Conservation (phyloP, 2,888 invertebrate genomes). For the Idaea straminata region DNA sequence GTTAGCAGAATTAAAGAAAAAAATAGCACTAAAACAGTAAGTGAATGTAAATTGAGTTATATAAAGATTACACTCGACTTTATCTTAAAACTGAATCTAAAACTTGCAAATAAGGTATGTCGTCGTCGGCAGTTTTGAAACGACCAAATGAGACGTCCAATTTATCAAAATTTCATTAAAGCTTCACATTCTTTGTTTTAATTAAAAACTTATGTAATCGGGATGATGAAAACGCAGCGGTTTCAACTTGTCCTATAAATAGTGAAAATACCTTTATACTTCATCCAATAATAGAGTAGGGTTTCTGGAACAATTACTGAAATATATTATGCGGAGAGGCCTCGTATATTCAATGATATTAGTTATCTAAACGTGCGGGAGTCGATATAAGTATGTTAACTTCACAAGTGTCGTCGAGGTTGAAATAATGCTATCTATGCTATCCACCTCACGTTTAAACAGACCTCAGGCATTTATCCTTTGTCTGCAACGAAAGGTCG, state of each 20-base stretch:
- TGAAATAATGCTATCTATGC: slow-evolving; percentile 37
- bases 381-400: slow-evolving; percentile 45
- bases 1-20: slow-evolving; percentile 2
- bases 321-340: slow-evolving; percentile 55
- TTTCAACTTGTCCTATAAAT: slow-evolving; percentile 68
- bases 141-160: slow-evolving; percentile 5
- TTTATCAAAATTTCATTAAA: slow-evolving; percentile 13
- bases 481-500: background rate
- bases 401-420: slow-evolving; percentile 37
- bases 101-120: background rate
- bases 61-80: background rate
- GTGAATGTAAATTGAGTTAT: background rate
- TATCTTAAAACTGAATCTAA: background rate
- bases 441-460: slow-evolving; percentile 16
- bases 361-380: slow-evolving; percentile 62
- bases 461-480: slow-evolving; percentile 1
- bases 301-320: slow-evolving; percentile 65
- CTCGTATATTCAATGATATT: slow-evolving; percentile 55
- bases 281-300: slow-evolving; percentile 69
- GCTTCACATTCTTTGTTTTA: slow-evolving; percentile 7
- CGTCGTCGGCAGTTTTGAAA: background rate
- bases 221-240: slow-evolving; percentile 50
- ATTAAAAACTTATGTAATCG: slow-evolving; percentile 52
- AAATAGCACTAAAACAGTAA: background rate
- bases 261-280: slow-evolving; percentile 59